Evolutionary conservation across 1,140 invertebrate genomes (phyloP).

Genomic region (Listronotus oregonensis): DNA sequence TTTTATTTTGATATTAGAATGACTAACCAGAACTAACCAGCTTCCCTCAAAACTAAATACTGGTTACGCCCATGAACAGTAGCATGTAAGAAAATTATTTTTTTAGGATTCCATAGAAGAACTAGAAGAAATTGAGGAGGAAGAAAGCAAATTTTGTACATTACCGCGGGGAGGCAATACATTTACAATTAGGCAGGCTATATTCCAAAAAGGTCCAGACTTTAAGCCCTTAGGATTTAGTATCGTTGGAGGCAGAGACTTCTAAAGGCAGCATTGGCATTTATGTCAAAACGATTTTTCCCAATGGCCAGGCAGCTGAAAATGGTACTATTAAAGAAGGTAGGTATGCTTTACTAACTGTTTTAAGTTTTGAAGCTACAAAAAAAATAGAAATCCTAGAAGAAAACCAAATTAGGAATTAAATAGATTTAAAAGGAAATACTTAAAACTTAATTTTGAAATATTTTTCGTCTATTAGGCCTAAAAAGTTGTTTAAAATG

Average conservation of each 20-base stretch:
- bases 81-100: too few relatives aligned
- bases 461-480: too few relatives aligned
- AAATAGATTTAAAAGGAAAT: too few relatives aligned
- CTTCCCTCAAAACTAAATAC: too few relatives aligned
- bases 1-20: too few relatives aligned
- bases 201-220: constrained; percentile 78
- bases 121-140: constrained; percentile 52
- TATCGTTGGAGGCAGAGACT: constrained; percentile 89
- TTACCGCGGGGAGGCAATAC: constrained; percentile 56
- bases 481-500: too few relatives aligned
- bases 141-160: constrained; percentile 59
- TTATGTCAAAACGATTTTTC: constrained; percentile 89
- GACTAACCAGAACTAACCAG: too few relatives aligned
- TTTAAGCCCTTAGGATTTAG: constrained; percentile 89
- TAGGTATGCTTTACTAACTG: constrained; percentile 42
- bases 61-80: too few relatives aligned
- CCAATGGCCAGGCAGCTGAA: constrained; percentile 84
- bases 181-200: constrained; percentile 56
- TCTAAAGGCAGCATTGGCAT: constrained; percentile 87
- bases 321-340: constrained; percentile 83
- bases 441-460: too few relatives aligned
- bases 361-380: too few relatives aligned
- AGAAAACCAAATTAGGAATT: too few relatives aligned
- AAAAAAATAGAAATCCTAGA: too few relatives aligned
- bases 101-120: constrained; percentile 51